Percentiles rank a stretch among this genome's conserved stretches.
Conservation (phyloP, 2,113 vertebrate species). For the Psittacara wagleri region DNA sequence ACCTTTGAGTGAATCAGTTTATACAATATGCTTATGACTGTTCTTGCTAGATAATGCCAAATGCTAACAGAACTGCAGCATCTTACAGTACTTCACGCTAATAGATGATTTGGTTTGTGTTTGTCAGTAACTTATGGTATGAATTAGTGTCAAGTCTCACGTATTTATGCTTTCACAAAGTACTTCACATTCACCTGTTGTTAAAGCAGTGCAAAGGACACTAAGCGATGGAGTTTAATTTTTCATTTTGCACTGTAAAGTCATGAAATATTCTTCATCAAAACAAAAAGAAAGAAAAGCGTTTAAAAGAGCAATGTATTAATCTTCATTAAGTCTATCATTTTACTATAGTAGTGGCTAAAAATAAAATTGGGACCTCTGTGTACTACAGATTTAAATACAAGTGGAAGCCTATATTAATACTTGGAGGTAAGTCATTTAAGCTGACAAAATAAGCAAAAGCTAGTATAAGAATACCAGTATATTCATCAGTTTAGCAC, state of each 20-base stretch:
- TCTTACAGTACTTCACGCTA: background rate
- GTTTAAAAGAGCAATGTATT: background rate
- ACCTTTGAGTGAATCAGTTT: background rate
- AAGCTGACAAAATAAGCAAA: background rate
- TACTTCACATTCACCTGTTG: background rate
- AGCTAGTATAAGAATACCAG: background rate
- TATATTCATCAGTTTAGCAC: background rate
- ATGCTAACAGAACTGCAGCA: background rate
- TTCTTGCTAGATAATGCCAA: background rate
- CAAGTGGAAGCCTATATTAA: background rate
- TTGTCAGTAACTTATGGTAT: background rate
- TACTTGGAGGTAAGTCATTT: background rate
- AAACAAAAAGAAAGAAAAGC: background rate
- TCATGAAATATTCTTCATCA: background rate
- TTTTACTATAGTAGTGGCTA: background rate
- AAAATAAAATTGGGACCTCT: background rate
- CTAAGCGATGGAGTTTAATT: background rate
- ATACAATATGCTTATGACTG: background rate
- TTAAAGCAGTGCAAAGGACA: background rate
- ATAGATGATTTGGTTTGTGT: background rate
- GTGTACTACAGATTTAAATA: background rate
- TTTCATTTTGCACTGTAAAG: background rate
- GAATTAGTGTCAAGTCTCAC: background rate
- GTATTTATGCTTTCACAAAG: background rate
- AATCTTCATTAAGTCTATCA: background rate